Conservation (phyloP, 2,888 invertebrate genomes). For the Chloroclystis v-ata region DNA sequence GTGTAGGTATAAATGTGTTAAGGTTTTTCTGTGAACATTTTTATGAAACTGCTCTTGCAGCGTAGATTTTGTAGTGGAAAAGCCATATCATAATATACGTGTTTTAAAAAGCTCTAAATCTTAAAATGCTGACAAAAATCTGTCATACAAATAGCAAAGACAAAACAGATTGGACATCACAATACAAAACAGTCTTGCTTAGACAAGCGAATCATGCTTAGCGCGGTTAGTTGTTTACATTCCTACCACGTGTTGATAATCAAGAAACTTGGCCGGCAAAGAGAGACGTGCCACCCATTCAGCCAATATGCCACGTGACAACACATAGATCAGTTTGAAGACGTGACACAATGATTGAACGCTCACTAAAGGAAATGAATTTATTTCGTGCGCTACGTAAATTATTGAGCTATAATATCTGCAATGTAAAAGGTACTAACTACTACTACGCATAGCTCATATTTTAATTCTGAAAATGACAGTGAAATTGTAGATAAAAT, state of each 20-base stretch:
- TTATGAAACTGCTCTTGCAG: too few relatives aligned
- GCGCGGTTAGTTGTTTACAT: slow-evolving; percentile 43
- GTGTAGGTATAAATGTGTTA: too few relatives aligned
- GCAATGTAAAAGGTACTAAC: too few relatives aligned
- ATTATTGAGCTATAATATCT: not conserved
- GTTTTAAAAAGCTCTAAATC: too few relatives aligned
- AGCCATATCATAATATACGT: too few relatives aligned
- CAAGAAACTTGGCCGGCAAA: slow-evolving; percentile 66
- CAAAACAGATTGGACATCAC: slow-evolving; percentile 18
- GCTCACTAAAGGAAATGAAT: slow-evolving; percentile 16
- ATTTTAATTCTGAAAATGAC: too few relatives aligned
- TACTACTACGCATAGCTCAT: too few relatives aligned
- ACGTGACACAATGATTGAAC: slow-evolving; percentile 3
- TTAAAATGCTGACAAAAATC: not conserved
- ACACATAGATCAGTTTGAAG: slow-evolving; percentile 32
- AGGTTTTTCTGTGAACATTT: too few relatives aligned
- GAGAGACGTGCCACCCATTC: slow-evolving; percentile 61
- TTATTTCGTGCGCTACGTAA: slow-evolving; percentile 2
- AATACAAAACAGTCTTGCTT: slow-evolving; percentile 20
- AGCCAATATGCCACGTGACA: slow-evolving; percentile 58
- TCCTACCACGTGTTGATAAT: slow-evolving; percentile 67
- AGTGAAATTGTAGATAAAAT: too few relatives aligned
- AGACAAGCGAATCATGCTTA: slow-evolving; percentile 40
- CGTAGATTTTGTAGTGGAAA: too few relatives aligned
- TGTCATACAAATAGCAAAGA: slow-evolving; percentile 12